Base-by-base conservation (phyloP, 2,113 vertebrate genomes). In the Kobus ellipsiprymnus region DNA sequence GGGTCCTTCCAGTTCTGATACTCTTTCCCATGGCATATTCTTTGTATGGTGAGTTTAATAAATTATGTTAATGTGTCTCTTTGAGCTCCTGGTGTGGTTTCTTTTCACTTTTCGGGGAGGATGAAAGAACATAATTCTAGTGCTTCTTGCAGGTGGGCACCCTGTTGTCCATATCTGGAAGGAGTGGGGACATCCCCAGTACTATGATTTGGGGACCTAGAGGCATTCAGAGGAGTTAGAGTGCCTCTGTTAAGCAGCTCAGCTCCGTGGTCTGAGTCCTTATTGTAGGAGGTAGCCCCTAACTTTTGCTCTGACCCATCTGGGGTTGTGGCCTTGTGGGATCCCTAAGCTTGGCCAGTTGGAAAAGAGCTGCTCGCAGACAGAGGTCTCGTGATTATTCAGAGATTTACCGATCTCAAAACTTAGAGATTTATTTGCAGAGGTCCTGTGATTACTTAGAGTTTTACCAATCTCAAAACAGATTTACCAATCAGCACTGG, bases 31-130 rank as follows among this genome's bases (percentile, higher is more conserved):
- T 88, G 27, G 90, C 92, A 77, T 93, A 48, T 23, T 87, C 91
- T 97, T 96, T 91, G 57, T 97, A 40, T 93, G 87, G 74, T 87
- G 29, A 95, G 85, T 87, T 89, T 87, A 98, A 97, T 98, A 98
- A 98, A 98, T 97, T 94, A 93, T 94, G 62, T 62, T 60, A 44
- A 57, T 89, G 10, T 89, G 85, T 83, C 85, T 96, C 64, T 91
- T 80, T 89, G 86, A 96, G 40, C 30, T 25, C 82, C 62, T 87
- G 71, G 57, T 60, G 82, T 97, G n/a, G 29, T 67, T 93, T 90
- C 55, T 80, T 86, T 90, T 40, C 52, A 54, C n/a, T 80, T 91
- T 46, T 16, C 0, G 3, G 48, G 52, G 23, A 94, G 33, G 60
- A 67, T 81, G 55, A 95, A 92, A 87, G 80, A 83, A 23, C 33